Percentiles rank a stretch among this genome's conserved stretches.
Conservation (phyloP, 1,140 invertebrate genomes). For the Platyscapa corneri region DNA sequence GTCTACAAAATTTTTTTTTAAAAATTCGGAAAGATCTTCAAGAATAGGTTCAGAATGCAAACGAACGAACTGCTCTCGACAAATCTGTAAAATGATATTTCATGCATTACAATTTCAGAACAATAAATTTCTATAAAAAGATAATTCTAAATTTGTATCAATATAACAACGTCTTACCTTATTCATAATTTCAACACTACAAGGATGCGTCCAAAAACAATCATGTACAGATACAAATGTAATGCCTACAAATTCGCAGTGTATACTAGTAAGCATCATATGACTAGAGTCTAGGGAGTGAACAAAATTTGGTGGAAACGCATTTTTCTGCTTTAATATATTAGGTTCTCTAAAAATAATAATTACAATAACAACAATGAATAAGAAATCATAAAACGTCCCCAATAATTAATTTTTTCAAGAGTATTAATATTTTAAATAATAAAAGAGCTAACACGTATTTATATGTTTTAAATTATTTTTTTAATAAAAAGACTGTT, state of each 20-base stretch:
- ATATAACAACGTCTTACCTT: slow-evolving; percentile 75
- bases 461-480: no score
- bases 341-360: slow-evolving; percentile 84
- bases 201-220: slow-evolving; percentile 99
- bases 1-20: slow-evolving; percentile 80
- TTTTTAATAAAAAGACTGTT: no score
- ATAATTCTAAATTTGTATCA: no score
- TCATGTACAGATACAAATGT: slow-evolving; percentile 99
- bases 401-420: no score
- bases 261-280: slow-evolving; percentile 98
- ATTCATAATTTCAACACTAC: slow-evolving; percentile 91
- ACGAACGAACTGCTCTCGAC: slow-evolving; percentile 95
- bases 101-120: no score
- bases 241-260: slow-evolving; percentile 86
- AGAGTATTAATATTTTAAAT: no score
- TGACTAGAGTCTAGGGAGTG: slow-evolving; percentile 98
- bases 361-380: background rate
- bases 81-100: slow-evolving; percentile 79
- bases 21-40: slow-evolving; percentile 87
- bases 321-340: slow-evolving; percentile 95
- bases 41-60: slow-evolving; percentile 95
- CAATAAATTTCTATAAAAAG: no score
- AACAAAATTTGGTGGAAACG: slow-evolving; percentile 99
- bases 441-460: no score
- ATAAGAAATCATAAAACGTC: background rate